Evolutionary conservation across 2,888 invertebrate species (phyloP).

Genomic region (Mesodorylaimus sp.): DNA sequence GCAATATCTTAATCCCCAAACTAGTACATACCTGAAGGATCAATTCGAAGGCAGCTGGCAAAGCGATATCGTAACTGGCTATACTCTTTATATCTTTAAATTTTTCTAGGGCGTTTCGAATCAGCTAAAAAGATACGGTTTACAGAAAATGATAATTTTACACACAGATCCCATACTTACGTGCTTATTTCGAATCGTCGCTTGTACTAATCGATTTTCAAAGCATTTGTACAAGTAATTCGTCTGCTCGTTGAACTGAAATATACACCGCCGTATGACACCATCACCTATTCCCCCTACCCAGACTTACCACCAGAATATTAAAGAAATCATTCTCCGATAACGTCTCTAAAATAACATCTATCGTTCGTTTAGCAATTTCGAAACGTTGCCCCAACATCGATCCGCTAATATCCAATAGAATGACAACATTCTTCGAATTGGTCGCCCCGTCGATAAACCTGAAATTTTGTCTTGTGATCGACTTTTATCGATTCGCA

Average conservation of each 20-base stretch:
- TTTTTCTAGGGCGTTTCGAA: too few species aligned
- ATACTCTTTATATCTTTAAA: too few species aligned
- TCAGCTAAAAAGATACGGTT: too few species aligned
- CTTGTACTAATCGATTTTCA: constrained; percentile 65
- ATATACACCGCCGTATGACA: constrained; percentile 9
- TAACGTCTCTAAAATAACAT: constrained; percentile 72
- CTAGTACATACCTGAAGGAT: too few species aligned
- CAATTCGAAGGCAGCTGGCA: too few species aligned
- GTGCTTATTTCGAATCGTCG: constrained; percentile 39
- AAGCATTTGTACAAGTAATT: constrained; percentile 65
- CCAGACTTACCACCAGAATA: constrained; percentile 47
- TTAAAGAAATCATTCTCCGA: constrained; percentile 96
- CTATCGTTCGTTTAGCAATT: constrained; percentile 71
- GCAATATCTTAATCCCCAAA: too few species aligned
- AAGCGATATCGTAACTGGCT: not conserved
- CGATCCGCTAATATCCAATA: constrained; percentile 85
- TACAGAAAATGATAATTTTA: too few species aligned
- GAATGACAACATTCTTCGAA: constrained; percentile 84
- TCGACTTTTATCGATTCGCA: not conserved
- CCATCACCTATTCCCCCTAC: too few species aligned
- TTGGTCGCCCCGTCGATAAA: constrained; percentile 94
- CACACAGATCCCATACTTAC: too few species aligned
- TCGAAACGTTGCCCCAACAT: constrained; percentile 80
- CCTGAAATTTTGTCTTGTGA: constrained; percentile 22
- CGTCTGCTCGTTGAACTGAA: constrained; percentile 48